These are phyloP conservation scores for Astropecten irregularis DNA, from an alignment of 53 echinoderm and acorn worm genomes.

Conservation along the genomic window DNA sequence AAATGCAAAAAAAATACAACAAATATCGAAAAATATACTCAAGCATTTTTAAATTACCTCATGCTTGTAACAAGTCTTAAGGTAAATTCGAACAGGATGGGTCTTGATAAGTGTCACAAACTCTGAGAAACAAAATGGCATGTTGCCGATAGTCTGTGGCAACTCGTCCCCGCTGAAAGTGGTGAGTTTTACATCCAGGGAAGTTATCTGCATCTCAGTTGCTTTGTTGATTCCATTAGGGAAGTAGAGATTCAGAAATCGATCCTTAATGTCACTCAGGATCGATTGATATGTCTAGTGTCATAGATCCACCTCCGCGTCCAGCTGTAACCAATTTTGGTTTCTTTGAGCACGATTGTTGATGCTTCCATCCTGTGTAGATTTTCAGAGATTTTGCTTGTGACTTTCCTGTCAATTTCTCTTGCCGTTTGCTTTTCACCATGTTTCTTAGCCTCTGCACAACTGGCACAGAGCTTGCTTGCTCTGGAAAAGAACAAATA, in stretches of 20 bases:
- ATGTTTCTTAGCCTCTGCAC: slow-evolving; percentile 1
- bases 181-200: slow-evolving; percentile 12
- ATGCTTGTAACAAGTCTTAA: slow-evolving; percentile 13
- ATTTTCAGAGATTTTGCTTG: slow-evolving; percentile 1
- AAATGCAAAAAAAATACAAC: not conserved
- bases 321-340: slow-evolving; percentile 16
- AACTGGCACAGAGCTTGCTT: slow-evolving; percentile 18
- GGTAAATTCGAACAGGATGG: slow-evolving; percentile 11
- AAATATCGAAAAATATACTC: not conserved
- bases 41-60: slow-evolving; percentile 22
- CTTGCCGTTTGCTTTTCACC: not conserved
- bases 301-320: slow-evolving; percentile 3
- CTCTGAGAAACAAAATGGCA: slow-evolving; percentile 1
- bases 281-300: slow-evolving; percentile 5
- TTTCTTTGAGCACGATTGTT: not conserved
- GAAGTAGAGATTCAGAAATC: slow-evolving; percentile 15
- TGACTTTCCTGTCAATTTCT: not conserved
- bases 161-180: slow-evolving; percentile 26
- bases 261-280: not conserved
- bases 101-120: slow-evolving; percentile 19
- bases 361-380: slow-evolving; percentile 34
- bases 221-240: slow-evolving; percentile 34
- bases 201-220: slow-evolving; percentile 2
- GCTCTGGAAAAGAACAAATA: not conserved
- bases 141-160: not conserved